Evolutionary conservation across 2,113 vertebrate genomes (phyloP).

Genomic region (Pica pica): DNA sequence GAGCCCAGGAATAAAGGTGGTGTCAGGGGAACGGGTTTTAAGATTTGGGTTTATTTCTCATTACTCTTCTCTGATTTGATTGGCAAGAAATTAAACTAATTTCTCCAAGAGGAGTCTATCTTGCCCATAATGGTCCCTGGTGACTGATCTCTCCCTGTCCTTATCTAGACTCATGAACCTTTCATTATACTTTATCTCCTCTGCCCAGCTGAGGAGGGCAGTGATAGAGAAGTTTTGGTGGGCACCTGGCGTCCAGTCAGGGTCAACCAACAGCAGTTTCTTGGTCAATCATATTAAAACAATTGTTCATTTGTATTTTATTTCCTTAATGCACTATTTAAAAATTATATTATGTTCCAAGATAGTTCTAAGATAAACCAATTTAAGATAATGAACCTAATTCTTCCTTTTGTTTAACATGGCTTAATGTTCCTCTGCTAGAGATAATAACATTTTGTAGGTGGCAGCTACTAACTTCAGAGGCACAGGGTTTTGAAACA

Average conservation of each 20-base stretch:
- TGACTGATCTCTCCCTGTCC: neutral
- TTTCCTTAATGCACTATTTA: neutral
- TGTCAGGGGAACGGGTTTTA: rapidly evolving
- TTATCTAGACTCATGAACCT: neutral
- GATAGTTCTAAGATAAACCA: neutral
- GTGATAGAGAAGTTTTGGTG: neutral
- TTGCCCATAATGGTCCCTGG: neutral
- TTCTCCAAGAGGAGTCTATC: neutral
- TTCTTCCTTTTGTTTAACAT: slow-evolving; percentile 17
- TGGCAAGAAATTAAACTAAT: neutral
- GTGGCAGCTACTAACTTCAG: slow-evolving; percentile 1
- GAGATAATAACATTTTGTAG: slow-evolving; percentile 18
- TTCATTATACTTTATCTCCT: neutral
- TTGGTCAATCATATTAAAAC: neutral
- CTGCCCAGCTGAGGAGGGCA: neutral
- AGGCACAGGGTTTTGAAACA: neutral
- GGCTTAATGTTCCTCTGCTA: neutral
- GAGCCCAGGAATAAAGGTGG: neutral
- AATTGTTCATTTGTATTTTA: neutral
- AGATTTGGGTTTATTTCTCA: neutral
- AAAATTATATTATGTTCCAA: neutral
- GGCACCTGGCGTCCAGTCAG: neutral
- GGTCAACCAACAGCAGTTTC: neutral
- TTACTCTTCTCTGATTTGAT: neutral
- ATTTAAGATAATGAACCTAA: slow-evolving; percentile 7